Base-by-base conservation (phyloP, 2,797 vertebrate genomes). In the Caiman crocodilus region DNA sequence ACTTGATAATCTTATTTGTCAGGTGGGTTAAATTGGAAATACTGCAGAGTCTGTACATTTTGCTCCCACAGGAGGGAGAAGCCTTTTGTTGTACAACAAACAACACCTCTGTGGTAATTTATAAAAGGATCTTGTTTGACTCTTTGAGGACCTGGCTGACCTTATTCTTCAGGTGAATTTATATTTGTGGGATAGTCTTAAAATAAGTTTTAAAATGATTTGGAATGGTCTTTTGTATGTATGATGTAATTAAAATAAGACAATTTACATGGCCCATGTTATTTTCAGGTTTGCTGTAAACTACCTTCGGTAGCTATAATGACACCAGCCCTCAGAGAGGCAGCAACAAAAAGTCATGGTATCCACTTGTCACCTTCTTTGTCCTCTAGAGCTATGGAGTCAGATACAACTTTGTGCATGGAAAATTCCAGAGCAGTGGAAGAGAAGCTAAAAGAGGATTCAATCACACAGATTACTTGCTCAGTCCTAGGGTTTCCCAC, bases 271-370 rank as follows among this genome's bases (percentile, higher is more conserved):
- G 69, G 83, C 93, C 90, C 96, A 6, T 97, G 89, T 97, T 97
- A 73, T 97, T 98, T 97, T 93, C 97, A 98, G 98, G 97, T 97
- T 97, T 97, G 95, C 96, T 94, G 92, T 96, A 96, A 94, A 96
- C 97, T 97, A 91, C 94, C 96, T 97, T 84, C 94, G 85, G 8
- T 95, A 97, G 96, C 96, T 98, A 97, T 97, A 97, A 99, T 99
- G 99, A 98, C 98, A 98, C 98, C 98, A 95, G 98, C 98, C 91
- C 97, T 99, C 94, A 98, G 98, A 96, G 98, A 99, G 96, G 96
- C 98, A 97, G 94, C 98, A 91, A 97, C 98, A 96, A 98, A 99
- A 97, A 97, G 97, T 96, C 97, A 97, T 94, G 98, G 98, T 96
- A 97, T 99, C 98, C 98, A 98, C 97, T 98, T 99, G 96, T 98